Base-by-base conservation (phyloP, 1,140 invertebrate species). In the Maniola jurtina region DNA sequence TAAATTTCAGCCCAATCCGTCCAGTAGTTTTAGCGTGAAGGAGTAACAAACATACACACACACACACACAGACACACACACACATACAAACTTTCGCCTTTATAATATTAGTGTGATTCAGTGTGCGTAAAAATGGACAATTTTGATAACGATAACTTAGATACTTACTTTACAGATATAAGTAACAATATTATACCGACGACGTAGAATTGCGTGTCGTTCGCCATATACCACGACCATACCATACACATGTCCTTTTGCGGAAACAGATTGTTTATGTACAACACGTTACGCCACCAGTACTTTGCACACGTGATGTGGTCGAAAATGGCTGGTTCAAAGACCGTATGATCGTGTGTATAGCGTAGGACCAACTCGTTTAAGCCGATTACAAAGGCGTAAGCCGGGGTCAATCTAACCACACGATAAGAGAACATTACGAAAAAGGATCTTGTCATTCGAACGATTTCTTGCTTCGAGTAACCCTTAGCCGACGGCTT, bases 151-250 rank as follows among this genome's bases (percentile, higher is more conserved):
- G 25, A 25, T 25, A 25, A 38, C 10, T 11, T 38, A 11, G 38
- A 57, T 72, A 90, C 92, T 91, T 91, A 96, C 93, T 94, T 95
- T n/a, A 94, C 93, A 50, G 95, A 95, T n/a, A 96, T 87, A 2
- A 96, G 84, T 40, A 97, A 87, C 6, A 96, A 79, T 57, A 96
- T 84, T 42, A 94, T 93, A 8, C 95, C 95, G 61, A 96, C 92
- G 4, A 95, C 92, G 81, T 96, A 96, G 79, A 97, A 96, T 81
- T 98, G 97, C 71, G 97, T 98, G 73, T 99, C 96, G 72, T 98
- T 96, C 9, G 96, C 95, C 93, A 97, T 96, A 80, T 98, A 98
- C 96, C 96, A 97, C 64, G 95, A 96, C 96, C 96, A 97, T 50
- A 96, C 92, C 95, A 96, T 96, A 80, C 96, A 97, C 93, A 96